Conservation (phyloP, 2,888 invertebrate species). For the Polydrusus tereticollis region DNA sequence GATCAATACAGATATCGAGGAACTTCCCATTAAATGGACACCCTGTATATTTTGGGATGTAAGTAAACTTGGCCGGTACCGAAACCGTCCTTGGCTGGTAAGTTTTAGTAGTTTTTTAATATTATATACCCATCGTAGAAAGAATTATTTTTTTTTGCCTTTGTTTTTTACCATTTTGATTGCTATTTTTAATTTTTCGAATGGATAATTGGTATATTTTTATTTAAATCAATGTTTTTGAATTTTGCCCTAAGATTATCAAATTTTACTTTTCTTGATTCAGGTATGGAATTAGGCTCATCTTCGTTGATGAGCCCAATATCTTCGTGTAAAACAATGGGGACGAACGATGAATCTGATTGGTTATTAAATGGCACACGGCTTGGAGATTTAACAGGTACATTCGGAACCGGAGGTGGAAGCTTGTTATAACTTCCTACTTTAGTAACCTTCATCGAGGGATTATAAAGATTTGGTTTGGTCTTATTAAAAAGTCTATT, state of each 20-base stretch:
- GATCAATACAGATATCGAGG: too few species aligned
- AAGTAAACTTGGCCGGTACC: too few species aligned
- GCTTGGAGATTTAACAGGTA: conserved; percentile 20
- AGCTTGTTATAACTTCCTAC: conserved; percentile 1
- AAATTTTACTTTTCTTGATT: conserved; percentile 3
- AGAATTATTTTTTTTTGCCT: too few species aligned
- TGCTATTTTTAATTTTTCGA: too few species aligned
- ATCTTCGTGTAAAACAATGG: background rate
- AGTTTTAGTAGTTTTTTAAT: too few species aligned
- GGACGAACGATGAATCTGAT: conserved; percentile 56
- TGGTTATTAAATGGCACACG: conserved; percentile 60
- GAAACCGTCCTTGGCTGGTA: too few species aligned
- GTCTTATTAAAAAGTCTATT: conserved; percentile 37
- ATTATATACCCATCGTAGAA: too few species aligned
- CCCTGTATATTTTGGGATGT: too few species aligned
- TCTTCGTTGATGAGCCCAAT: too few species aligned
- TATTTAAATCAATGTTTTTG: background rate
- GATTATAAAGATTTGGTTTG: conserved; percentile 18
- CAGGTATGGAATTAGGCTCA: too few species aligned
- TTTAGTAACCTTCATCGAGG: background rate
- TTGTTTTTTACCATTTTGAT: too few species aligned
- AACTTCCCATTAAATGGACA: too few species aligned
- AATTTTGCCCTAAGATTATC: background rate
- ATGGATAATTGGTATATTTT: background rate
- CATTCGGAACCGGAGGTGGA: conserved; percentile 29